A percentile compares a stretch with the other conserved stretches of the same genome.
Evolutionary conservation across 2,797 vertebrate genomes (phyloP).

Genomic region (Zenarchopterus dispar): DNA sequence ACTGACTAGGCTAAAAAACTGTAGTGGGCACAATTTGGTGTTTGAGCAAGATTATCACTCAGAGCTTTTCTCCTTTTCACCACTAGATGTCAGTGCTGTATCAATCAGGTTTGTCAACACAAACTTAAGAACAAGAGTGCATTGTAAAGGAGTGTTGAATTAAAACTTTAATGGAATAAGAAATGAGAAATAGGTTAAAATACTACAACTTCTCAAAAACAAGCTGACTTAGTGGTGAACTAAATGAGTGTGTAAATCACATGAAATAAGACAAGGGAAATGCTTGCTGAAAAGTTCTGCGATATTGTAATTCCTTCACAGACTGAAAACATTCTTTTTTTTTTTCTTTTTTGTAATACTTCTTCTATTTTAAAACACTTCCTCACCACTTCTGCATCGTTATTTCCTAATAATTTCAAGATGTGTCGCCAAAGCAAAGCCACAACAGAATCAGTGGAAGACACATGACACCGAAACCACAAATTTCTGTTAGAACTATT

Average conservation of each 20-base stretch:
- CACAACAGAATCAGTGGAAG: no score
- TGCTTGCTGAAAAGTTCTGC: slow-evolving; percentile 9
- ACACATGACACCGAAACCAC: background rate
- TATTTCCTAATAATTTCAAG: slow-evolving; percentile 16
- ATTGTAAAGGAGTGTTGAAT: no score
- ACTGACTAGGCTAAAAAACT: background rate
- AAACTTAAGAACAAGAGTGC: no score
- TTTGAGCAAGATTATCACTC: background rate
- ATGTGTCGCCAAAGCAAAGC: background rate
- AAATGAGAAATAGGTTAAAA: background rate
- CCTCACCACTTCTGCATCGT: background rate
- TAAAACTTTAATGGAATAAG: no score
- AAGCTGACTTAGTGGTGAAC: slow-evolving; percentile 54
- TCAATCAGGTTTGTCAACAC: slow-evolving; percentile 5
- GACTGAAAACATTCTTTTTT: background rate
- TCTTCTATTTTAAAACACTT: slow-evolving; percentile 4
- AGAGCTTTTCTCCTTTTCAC: slow-evolving; percentile 12
- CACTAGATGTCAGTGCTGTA: slow-evolving; percentile 69
- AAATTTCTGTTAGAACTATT: background rate
- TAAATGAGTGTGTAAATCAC: background rate
- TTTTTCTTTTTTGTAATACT: background rate
- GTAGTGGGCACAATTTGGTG: background rate
- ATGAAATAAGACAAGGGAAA: slow-evolving; percentile 15
- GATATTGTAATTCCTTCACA: no score
- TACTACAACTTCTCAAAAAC: background rate